Conservation (phyloP, 2,888 invertebrate species). For the Phyllotreta striolata region DNA sequence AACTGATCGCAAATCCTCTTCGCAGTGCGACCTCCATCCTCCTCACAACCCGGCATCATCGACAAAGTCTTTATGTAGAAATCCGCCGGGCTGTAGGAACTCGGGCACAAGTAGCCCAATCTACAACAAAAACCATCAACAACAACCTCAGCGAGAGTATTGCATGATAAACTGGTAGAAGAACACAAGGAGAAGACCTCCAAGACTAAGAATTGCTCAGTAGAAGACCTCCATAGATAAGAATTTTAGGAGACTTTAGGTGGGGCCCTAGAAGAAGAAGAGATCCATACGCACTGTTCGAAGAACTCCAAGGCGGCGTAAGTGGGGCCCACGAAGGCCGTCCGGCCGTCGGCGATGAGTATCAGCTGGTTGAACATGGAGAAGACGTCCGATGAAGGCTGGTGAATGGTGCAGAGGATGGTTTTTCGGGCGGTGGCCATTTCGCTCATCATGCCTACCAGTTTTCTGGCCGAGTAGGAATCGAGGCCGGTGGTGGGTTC, state of each 20-base stretch:
- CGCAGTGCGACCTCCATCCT: constrained; percentile 73
- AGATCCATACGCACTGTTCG: constrained; percentile 64
- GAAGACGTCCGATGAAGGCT: constrained; percentile 89
- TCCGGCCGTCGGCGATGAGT: constrained; percentile 85
- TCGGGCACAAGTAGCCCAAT: constrained; percentile 78
- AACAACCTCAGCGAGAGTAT: too few relatives aligned
- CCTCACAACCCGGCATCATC: constrained; percentile 78
- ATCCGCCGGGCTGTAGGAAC: constrained; percentile 89
- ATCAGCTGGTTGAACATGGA: constrained; percentile 82
- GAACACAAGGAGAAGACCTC: too few relatives aligned
- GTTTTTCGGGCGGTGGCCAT: constrained; percentile 82
- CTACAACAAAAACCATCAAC: constrained; percentile 62
- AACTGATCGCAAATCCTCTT: constrained; percentile 81
- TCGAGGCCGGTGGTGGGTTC: constrained; percentile 96
- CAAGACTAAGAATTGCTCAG: too few relatives aligned
- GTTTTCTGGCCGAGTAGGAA: constrained; percentile 88
- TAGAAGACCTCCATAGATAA: too few relatives aligned
- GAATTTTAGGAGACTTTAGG: too few relatives aligned
- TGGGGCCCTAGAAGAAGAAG: constrained; percentile 11
- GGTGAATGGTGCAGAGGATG: constrained; percentile 92
- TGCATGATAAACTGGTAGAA: too few relatives aligned
- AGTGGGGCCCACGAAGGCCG: constrained; percentile 82
- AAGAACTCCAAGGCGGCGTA: constrained; percentile 73
- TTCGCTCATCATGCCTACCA: constrained; percentile 74
- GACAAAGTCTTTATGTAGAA: constrained; percentile 87